These are phyloP conservation scores for Stegophylla sp. DNA, from an alignment of 2,888 invertebrate genomes.

Conservation along the genomic window DNA sequence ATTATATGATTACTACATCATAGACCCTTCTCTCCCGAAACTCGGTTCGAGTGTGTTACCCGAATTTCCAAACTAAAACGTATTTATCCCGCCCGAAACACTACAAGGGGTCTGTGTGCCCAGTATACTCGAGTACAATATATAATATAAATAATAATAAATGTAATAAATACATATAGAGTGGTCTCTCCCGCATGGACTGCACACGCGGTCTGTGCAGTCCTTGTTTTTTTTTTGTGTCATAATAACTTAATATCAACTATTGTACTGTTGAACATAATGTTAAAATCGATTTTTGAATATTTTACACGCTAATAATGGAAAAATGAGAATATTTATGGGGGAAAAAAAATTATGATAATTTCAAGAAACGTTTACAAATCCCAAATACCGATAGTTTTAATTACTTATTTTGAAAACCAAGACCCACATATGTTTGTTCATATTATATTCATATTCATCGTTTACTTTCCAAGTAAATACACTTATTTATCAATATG, in stretches of 20 bases:
- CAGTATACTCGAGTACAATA: not conserved
- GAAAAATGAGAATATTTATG: too few relatives aligned
- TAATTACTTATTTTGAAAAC: not conserved
- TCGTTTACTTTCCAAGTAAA: not conserved
- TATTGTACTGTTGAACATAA: not conserved
- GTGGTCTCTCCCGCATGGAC: not conserved
- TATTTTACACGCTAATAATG: too few relatives aligned
- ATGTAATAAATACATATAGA: not conserved
- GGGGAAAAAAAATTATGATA: too few relatives aligned
- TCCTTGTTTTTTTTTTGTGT: not conserved
- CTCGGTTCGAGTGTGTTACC: conserved; percentile 20
- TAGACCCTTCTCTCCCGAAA: conserved; percentile 14
- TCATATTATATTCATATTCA: too few relatives aligned
- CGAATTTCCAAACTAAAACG: conserved; percentile 32
- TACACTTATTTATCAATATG: not conserved
- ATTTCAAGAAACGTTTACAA: not conserved
- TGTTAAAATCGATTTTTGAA: not conserved
- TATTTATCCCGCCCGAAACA: conserved; percentile 30
- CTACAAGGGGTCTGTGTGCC: not conserved
- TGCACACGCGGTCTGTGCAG: not conserved
- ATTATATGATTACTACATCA: conserved; percentile 2
- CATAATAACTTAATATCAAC: not conserved
- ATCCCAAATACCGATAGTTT: not conserved
- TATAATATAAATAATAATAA: too few relatives aligned
- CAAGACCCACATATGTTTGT: not conserved